Evolutionary conservation across 2,888 invertebrate genomes (phyloP).

Genomic region (Muschampia plurimacula): DNA sequence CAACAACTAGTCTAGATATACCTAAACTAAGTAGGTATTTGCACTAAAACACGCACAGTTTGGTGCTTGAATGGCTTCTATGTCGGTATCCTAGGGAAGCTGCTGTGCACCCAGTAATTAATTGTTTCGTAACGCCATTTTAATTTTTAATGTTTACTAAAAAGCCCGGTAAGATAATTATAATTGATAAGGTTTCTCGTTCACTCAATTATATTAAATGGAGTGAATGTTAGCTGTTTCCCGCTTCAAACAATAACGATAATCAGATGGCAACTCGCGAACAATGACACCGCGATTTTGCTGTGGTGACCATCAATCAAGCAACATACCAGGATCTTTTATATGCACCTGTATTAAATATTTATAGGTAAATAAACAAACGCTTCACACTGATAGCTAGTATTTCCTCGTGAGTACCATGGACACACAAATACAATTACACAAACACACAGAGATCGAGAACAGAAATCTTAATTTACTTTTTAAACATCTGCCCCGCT

Average conservation of each 20-base stretch:
- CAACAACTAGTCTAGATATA: background rate
- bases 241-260: constrained; percentile 81
- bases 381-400: too few species aligned
- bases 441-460: too few species aligned
- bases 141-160: constrained; percentile 50
- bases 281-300: constrained; percentile 76
- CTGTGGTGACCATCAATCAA: constrained; percentile 56
- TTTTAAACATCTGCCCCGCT: too few species aligned
- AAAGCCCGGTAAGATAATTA: constrained; percentile 61
- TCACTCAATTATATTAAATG: constrained; percentile 82
- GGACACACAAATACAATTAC: too few species aligned
- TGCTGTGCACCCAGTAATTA: constrained; percentile 27
- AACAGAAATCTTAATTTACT: too few species aligned
- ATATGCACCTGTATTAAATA: background rate
- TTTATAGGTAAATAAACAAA: too few species aligned
- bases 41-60: constrained; percentile 11
- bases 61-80: constrained; percentile 9
- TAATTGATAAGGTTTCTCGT: constrained; percentile 81
- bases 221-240: constrained; percentile 79
- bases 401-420: too few species aligned
- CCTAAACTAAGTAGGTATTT: too few species aligned
- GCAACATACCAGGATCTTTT: background rate
- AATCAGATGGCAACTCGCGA: constrained; percentile 77
- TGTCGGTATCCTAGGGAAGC: constrained; percentile 25
- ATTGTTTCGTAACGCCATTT: constrained; percentile 47